Percentiles rank a stretch among this genome's conserved stretches.
Conservation (phyloP, 92 coral and sea anemone genomes). For the Heliopora coerulea region DNA sequence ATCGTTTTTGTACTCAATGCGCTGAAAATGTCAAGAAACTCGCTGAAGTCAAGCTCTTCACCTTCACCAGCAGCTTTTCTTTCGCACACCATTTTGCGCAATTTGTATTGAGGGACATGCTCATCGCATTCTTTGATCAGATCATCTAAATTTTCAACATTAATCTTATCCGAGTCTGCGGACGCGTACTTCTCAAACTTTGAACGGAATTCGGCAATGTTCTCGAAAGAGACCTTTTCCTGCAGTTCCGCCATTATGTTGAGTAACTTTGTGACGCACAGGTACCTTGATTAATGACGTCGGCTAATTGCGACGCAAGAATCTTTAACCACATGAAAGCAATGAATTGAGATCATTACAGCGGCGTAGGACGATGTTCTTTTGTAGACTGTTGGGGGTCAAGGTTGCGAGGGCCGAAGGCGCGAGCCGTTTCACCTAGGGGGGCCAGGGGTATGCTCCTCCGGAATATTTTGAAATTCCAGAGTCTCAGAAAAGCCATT, state of each 20-base stretch:
- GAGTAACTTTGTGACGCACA: neutral
- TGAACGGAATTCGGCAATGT: conserved; percentile 74
- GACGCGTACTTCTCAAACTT: conserved; percentile 69
- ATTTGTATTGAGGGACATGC: conserved; percentile 74
- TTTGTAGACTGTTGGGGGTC: too few relatives aligned
- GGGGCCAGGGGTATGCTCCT: too few relatives aligned
- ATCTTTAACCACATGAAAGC: too few relatives aligned
- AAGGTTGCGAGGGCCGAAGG: too few relatives aligned
- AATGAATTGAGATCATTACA: too few relatives aligned
- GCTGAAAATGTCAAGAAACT: conserved; percentile 68
- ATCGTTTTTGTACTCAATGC: conserved; percentile 72
- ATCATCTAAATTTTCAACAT: conserved; percentile 64
- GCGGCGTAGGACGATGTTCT: too few relatives aligned
- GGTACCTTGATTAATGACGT: conserved; percentile 34
- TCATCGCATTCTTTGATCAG: conserved; percentile 90
- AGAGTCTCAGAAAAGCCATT: too few relatives aligned
- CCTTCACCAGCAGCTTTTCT: conserved; percentile 61
- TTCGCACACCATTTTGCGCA: conserved; percentile 71
- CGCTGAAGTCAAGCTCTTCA: conserved; percentile 60
- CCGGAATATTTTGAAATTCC: too few relatives aligned
- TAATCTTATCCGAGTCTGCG: conserved; percentile 54
- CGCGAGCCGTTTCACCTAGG: too few relatives aligned
- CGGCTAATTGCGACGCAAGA: neutral
- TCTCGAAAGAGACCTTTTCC: conserved; percentile 66
- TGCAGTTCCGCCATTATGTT: conserved; percentile 48